A percentile compares a stretch with the other conserved stretches of the same genome.
Conservation (phyloP, 2,888 invertebrate genomes). For the Leptinotarsa juncta region DNA sequence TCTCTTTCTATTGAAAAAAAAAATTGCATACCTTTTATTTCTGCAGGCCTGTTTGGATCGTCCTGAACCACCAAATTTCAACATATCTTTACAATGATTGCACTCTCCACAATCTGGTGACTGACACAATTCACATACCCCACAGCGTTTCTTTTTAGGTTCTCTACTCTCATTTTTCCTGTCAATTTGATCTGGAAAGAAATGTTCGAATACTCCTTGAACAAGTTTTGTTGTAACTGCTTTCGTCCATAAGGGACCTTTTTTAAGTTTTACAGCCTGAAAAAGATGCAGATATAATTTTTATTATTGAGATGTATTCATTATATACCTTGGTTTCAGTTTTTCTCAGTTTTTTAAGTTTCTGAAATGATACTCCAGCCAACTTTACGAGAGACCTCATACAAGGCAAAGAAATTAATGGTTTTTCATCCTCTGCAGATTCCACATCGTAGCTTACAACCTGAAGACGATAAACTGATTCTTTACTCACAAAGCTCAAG, state of each 20-base stretch:
- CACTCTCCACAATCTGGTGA: conserved; percentile 83
- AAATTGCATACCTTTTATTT: conserved; percentile 52
- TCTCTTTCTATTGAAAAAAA: no score
- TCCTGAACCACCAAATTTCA: conserved; percentile 82
- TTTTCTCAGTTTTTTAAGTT: conserved; percentile 70
- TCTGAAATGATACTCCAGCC: conserved; percentile 79
- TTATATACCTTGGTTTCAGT: conserved; percentile 65
- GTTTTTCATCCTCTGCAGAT: conserved; percentile 71
- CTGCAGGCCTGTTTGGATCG: conserved; percentile 69
- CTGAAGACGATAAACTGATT: conserved; percentile 43
- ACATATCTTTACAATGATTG: conserved; percentile 79
- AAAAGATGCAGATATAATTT: conserved; percentile 13
- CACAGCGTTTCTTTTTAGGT: conserved; percentile 77
- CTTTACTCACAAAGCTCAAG: no score
- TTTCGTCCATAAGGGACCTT: conserved; percentile 61
- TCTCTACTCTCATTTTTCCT: conserved; percentile 66
- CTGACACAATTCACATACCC: conserved; percentile 83
- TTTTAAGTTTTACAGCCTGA: conserved; percentile 42
- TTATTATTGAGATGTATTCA: background rate
- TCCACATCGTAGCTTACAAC: conserved; percentile 62
- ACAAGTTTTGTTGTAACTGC: conserved; percentile 86
- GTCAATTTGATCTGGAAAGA: conserved; percentile 79
- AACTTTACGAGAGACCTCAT: conserved; percentile 82
- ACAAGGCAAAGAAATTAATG: conserved; percentile 78
- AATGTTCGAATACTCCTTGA: conserved; percentile 79